phyloP scores from a whole-genome alignment of 2,113 vertebrate species.

The Podiceps cristatus region DNA sequence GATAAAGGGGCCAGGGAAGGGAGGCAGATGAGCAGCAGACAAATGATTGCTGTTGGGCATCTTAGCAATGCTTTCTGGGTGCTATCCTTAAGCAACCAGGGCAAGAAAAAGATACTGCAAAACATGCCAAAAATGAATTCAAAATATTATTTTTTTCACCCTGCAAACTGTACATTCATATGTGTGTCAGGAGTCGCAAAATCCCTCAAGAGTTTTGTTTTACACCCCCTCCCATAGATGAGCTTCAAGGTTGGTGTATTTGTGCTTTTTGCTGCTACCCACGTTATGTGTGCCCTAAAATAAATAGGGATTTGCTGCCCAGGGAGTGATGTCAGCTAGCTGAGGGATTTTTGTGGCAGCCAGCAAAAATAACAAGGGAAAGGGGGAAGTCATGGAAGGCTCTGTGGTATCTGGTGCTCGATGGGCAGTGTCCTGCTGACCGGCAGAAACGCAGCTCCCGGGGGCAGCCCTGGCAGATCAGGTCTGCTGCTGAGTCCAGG shows the following conservation, averaged over 20 bases:
- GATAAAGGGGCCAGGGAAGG: background rate
- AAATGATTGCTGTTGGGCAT: background rate
- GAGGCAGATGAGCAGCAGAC: background rate
- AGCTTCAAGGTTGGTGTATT: background rate
- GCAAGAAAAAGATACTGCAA: background rate
- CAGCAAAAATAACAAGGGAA: background rate
- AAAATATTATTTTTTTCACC: background rate
- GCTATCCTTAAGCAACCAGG: background rate
- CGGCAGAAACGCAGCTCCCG: rapidly evolving
- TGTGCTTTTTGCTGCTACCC: background rate
- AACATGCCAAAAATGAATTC: background rate
- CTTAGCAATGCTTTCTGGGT: background rate
- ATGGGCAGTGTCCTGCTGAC: background rate
- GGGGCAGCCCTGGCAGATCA: background rate
- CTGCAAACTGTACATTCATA: background rate
- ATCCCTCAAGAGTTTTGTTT: background rate
- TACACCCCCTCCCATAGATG: background rate
- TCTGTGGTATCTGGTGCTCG: rapidly evolving
- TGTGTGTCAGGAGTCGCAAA: background rate
- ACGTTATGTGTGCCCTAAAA: background rate
- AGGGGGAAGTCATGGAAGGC: background rate
- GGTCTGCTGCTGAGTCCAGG: background rate
- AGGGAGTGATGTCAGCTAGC: background rate
- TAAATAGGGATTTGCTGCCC: background rate
- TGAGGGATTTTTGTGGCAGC: background rate